phyloP scores from a whole-genome alignment of 2,888 invertebrate species.

The Onchidella celtica region DNA sequence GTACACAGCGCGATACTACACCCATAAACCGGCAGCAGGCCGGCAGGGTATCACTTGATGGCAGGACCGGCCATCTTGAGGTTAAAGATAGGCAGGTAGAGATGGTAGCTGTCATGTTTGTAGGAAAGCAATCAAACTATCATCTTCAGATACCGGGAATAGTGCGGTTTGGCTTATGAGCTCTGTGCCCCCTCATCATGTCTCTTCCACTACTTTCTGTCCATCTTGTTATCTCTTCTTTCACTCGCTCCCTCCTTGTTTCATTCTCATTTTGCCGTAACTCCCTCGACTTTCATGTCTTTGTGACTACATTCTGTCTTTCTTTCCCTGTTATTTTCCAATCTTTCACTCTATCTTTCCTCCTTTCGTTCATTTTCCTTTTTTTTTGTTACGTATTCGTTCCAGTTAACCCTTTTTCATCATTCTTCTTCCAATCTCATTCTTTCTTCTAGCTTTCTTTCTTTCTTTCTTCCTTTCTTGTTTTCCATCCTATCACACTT shows the following conservation, averaged over 20 bases:
- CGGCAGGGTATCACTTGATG: too few species aligned
- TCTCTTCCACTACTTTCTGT: not conserved
- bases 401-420: not conserved
- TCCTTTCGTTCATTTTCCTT: not conserved
- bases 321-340: not conserved
- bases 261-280: not conserved
- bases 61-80: too few species aligned
- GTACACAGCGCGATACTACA: too few species aligned
- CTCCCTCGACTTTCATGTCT: not conserved
- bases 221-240: not conserved
- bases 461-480: not conserved
- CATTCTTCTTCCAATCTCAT: not conserved
- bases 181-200: not conserved
- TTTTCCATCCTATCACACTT: not conserved
- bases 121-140: too few species aligned
- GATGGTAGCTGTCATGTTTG: too few species aligned
- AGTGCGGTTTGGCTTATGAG: too few species aligned
- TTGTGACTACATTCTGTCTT: not conserved
- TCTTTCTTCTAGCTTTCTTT: not conserved
- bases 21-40: too few species aligned
- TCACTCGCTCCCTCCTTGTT: not conserved
- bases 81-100: too few species aligned
- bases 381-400: not conserved
- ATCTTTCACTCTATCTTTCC: not conserved
- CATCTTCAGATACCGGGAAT: too few species aligned